Percentiles rank a stretch among this genome's conserved stretches.
Evolutionary conservation across 2,797 vertebrate species (phyloP).

Genomic region (Carduelis carduelis): DNA sequence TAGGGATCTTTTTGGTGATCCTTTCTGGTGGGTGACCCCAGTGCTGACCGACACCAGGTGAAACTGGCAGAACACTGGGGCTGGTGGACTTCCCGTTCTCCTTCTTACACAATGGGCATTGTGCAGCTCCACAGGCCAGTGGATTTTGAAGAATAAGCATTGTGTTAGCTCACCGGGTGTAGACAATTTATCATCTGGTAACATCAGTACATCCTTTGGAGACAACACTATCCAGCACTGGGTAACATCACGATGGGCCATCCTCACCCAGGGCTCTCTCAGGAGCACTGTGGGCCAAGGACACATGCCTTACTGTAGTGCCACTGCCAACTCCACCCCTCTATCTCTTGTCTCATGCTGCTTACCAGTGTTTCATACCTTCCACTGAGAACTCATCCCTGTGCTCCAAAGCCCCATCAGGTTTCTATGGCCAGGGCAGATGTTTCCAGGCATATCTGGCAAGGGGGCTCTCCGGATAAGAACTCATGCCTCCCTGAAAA

Average conservation of each 20-base stretch:
- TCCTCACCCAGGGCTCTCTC: neutral
- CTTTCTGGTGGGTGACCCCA: too few species aligned
- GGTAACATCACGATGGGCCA: too few species aligned
- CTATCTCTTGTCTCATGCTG: neutral
- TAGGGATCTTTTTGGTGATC: too few species aligned
- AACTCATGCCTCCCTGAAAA: fast-evolving
- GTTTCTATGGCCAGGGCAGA: fast-evolving
- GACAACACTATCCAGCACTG: too few species aligned
- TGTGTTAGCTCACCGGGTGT: neutral
- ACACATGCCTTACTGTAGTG: fast-evolving
- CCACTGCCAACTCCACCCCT: neutral
- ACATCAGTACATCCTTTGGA: neutral
- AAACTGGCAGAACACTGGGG: neutral
- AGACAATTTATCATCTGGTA: neutral
- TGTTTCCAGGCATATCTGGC: neutral
- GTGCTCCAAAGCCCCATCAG: neutral
- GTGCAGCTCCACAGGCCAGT: neutral
- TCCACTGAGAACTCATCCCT: fast-evolving
- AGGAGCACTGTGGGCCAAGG: neutral
- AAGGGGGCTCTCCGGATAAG: neutral
- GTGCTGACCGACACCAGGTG: neutral
- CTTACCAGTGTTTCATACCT: neutral
- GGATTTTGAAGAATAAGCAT: neutral
- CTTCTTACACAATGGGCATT: neutral
- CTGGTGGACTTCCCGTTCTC: neutral